These are phyloP conservation scores for Oncorhynchus masou DNA, from an alignment of 2,113 vertebrate genomes.

Conservation along the genomic window DNA sequence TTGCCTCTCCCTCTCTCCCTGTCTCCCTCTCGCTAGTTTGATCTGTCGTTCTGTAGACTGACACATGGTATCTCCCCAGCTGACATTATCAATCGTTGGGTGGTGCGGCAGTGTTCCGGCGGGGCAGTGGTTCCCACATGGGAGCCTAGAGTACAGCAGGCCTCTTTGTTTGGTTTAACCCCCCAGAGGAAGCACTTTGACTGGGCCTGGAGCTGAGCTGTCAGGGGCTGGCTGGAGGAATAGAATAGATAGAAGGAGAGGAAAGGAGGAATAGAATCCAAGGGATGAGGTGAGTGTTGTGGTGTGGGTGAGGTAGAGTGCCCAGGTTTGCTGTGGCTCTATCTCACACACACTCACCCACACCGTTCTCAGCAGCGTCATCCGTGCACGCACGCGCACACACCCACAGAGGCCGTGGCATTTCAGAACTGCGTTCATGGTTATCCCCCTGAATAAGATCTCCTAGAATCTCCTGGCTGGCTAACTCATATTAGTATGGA, in stretches of 20 bases:
- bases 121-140: slow-evolving; percentile 75
- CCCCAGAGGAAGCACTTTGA: slow-evolving; percentile 49
- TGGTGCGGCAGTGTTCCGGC: slow-evolving; percentile 74
- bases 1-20: slow-evolving; percentile 39
- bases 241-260: too few species aligned
- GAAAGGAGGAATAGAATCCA: too few species aligned
- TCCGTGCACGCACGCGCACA: slow-evolving; percentile 20
- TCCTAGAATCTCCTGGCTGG: slow-evolving; percentile 38
- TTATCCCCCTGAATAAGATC: background rate
- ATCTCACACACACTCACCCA: slow-evolving; percentile 1
- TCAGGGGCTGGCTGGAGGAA: too few species aligned
- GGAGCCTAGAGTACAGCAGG: slow-evolving; percentile 64
- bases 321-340: slow-evolving; percentile 12
- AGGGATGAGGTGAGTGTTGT: too few species aligned
- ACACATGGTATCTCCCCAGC: slow-evolving; percentile 78
- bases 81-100: slow-evolving; percentile 80
- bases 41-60: slow-evolving; percentile 76
- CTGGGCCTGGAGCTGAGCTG: background rate
- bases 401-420: slow-evolving; percentile 30
- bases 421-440: slow-evolving; percentile 35
- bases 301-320: too few species aligned
- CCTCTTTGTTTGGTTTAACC: slow-evolving; percentile 70
- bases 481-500: slow-evolving; percentile 53
- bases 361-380: background rate
- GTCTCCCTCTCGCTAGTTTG: slow-evolving; percentile 71